Evolutionary conservation across 2,797 vertebrate genomes (phyloP), one percentile per base, ranked within the genome.

Genomic region (Chelmon rostratus): DNA sequence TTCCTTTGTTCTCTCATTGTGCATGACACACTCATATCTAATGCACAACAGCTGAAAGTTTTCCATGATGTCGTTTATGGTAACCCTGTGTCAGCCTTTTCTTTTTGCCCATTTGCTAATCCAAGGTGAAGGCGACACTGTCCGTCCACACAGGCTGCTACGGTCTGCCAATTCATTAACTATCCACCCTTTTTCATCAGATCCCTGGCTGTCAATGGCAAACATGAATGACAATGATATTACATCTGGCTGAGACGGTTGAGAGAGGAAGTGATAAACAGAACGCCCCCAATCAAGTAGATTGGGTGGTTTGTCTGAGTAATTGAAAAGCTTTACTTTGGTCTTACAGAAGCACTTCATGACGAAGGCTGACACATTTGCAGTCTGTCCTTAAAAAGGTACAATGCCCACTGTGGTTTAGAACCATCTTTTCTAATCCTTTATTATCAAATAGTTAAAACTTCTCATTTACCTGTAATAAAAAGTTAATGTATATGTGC

Each of bases 101-200:
- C 16, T 47, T 73, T 61, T 46, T 6, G 7, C 38, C 40, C n/a
- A 47, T 77, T 64, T 67, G 46, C 57, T 53, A 15, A 46, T 64
- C 8, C 40, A 58, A 76, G 37, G n/a, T 73, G 67, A 78, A 82
- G 73, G 73, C 67, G 68, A 86, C 57, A 18, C 25, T 8, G 38
- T 49, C n/a, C 13, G 12, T 42, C 40, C 13, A 42, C 40, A 2
- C 9, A 2, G 40, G 13, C 4, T 28, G 28, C 28, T 31, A 3
- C 40, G 6, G 8, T 42, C 40, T 35, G 61, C 42, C 56, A 68
- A 10, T 69, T 58, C 61, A 78, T 78, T 35, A 35, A 59, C 18
- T 35, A 21, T 11, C n/a, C 54, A 16, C 46, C 59, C n/a, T 25
- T 53, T 86, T 83, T 50, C 66, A 79, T 84, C 67, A 82, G 61